phyloP scores from a whole-genome alignment of 1,140 invertebrate species.

The Drosophila pseudoananassae region DNA sequence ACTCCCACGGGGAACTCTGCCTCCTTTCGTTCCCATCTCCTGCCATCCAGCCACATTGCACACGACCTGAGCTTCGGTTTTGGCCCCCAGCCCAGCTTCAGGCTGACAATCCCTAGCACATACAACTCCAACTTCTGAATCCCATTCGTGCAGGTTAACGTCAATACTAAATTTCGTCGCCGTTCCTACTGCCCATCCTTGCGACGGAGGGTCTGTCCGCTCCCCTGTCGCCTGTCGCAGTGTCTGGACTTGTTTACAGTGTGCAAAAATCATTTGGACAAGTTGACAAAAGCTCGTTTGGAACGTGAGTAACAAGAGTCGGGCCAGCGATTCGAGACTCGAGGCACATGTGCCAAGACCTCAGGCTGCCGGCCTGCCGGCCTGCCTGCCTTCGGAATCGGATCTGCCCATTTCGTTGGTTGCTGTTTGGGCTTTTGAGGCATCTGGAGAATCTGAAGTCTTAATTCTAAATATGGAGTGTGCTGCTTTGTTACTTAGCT shows the following conservation, averaged over 20 bases:
- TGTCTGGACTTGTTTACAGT: slow-evolving; percentile 80
- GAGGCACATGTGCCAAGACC: slow-evolving; percentile 18
- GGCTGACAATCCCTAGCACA: slow-evolving; percentile 62
- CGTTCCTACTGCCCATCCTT: slow-evolving; percentile 28
- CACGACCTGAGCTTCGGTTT: slow-evolving; percentile 61
- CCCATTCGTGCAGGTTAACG: slow-evolving; percentile 80
- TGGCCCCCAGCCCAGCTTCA: slow-evolving; percentile 11
- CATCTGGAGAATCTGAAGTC: slow-evolving; percentile 59
- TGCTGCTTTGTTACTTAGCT: slow-evolving; percentile 61
- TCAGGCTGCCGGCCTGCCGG: slow-evolving; percentile 38
- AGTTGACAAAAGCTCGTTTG: slow-evolving; percentile 83
- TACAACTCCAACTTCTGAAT: slow-evolving; percentile 69
- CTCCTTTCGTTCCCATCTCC: not conserved
- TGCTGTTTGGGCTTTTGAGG: slow-evolving; percentile 44
- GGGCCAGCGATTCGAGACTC: slow-evolving; percentile 23
- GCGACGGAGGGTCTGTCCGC: slow-evolving; percentile 22
- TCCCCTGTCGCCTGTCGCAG: slow-evolving; percentile 47
- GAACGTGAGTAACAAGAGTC: slow-evolving; percentile 83
- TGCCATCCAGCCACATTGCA: slow-evolving; percentile 47
- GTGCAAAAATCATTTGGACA: slow-evolving; percentile 83
- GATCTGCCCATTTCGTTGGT: slow-evolving; percentile 46
- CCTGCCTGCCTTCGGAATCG: slow-evolving; percentile 45
- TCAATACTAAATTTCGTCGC: slow-evolving; percentile 66
- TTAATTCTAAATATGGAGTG: slow-evolving; percentile 82
- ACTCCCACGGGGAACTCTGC: slow-evolving; percentile 74